Evolutionary conservation across 2,113 vertebrate genomes (phyloP), one percentile per base, ranked within the genome.

Genomic region (Myxocyprinus asiaticus): DNA sequence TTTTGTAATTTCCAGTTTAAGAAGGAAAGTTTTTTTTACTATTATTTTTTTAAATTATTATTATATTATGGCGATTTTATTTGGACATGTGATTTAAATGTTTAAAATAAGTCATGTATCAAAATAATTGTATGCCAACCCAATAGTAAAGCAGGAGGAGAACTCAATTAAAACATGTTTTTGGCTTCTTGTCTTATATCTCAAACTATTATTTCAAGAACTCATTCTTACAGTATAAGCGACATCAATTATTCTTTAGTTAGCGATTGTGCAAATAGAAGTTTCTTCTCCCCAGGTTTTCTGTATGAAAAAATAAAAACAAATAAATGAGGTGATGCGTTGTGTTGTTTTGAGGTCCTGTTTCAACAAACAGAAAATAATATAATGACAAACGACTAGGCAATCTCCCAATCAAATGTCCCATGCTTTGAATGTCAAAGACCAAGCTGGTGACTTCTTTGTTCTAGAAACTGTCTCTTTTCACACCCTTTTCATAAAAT

Each of bases 271-370:
- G 90, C 91, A 92, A 90, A 91, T 81, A 68, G 73, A 86, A 83
- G 91, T 93, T 93, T 93, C 91, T 93, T 92, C 93, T 94, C 93
- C 93, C 92, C 82, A 90, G 93, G 92, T 91, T 93, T 93, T 93
- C 91, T 91, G 90, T 85, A 85, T 81, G 76, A 91, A 93, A 88
- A 91, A 90, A 33, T 1, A 88, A 90, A 81, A 77, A 82, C 84
- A 88, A 84, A 89, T 85, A 92, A 92, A 93, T 94, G 93, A 94
- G 92, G 93, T 94, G 93, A 92, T 94, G 93, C 91, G 92, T 94
- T 94, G 93, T 93, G 91, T 93, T 92, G 88, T 93, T 91, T 83
- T 83, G 88, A 94, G 93, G 92, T 94, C 93, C 93, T 93, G 92
- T 93, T 93, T 93, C 88, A 91, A 92, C 86, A 93, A 94, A 94